phyloP scores from a whole-genome alignment of 2,888 invertebrate species.

The Caenorhabditis imperialis region DNA sequence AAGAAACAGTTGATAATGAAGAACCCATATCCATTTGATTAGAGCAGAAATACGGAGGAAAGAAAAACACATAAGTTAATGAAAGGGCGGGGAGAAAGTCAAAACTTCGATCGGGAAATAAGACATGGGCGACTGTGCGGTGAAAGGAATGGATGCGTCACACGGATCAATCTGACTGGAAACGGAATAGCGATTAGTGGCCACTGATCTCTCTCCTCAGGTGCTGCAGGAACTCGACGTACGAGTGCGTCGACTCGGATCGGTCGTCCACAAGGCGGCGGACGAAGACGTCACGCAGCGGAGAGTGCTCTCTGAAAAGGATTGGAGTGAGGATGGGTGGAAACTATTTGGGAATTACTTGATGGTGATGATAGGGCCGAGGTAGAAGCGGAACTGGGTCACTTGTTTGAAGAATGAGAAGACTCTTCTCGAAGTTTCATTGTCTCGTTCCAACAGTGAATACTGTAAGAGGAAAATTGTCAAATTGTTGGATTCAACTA shows the following conservation, averaged over 20 bases:
- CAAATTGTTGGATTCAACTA: neutral
- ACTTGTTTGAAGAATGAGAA: conserved; percentile 59
- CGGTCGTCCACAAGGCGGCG: conserved; percentile 94
- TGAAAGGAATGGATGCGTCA: conserved; percentile 34
- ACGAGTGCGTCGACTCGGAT: conserved; percentile 92
- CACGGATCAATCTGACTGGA: conserved; percentile 13
- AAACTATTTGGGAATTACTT: conserved; percentile 36
- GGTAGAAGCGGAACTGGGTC: conserved; percentile 56
- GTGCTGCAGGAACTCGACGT: conserved; percentile 98
- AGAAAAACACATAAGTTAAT: conserved; percentile 2
- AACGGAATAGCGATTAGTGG: conserved; percentile 23
- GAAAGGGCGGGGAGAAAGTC: conserved; percentile 11
- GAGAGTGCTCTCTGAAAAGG: conserved; percentile 89
- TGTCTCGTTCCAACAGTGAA: conserved; percentile 48
- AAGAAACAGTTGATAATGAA: conserved; percentile 18
- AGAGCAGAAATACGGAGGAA: conserved; percentile 21
- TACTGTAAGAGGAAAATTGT: conserved; percentile 35
- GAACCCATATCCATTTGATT: conserved; percentile 47
- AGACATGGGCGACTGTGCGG: neutral
- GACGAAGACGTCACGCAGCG: conserved; percentile 86
- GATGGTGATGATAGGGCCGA: conserved; percentile 58
- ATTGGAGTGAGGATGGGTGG: neutral
- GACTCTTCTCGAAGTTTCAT: conserved; percentile 55
- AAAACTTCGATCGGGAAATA: neutral
- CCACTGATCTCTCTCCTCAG: conserved; percentile 74